Base-by-base conservation (phyloP, 2,797 vertebrate species). In the Erpetoichthys calabaricus region DNA sequence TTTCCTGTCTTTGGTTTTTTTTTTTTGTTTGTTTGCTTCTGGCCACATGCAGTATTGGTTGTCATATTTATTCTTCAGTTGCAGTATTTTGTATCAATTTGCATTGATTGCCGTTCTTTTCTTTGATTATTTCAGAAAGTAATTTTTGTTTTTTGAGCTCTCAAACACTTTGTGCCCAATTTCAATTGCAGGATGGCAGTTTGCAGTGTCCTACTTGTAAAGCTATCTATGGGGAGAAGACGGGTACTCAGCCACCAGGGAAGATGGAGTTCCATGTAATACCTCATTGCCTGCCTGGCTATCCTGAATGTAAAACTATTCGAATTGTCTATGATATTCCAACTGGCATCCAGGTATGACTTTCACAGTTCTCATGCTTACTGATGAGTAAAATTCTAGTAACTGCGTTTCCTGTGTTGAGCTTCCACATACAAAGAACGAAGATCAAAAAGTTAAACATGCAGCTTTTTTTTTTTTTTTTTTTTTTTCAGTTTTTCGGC, bases 181-280 rank as follows among this genome's bases (percentile, higher is more conserved):
- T 25, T 25, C 25, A 25, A 25, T 58, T 63, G 5, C 73, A 98
- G 94, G 94, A 97, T 1, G 94, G 94, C 64, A 98, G 94, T 67
- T 84, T 96, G 69, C 93, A 98, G 73, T 96, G 92, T 61, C 92
- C 93, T 7, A 95, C 93, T 42, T 96, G 93, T 65, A 96, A 97
- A 77, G 90, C 90, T 65, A 96, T 97, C 68, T 96, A 97, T 0
- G 93, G 93, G 56, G 92, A 95, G 80, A 96, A 97, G 77, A 96
- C 93, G 0, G 93, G 93, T 55, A 96, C 92, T 0, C 93, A 96
- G 79, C 93, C 92, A 0, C 92, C 92, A 0, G 93, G 93, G 87
- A 96, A 95, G 80, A 95, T 97, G 92, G 91, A 94, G 60, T 97
- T 94, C 62, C 91, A 97, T 46, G 81, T 96, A 66, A 97, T 96